Conservation (phyloP, 2,888 invertebrate species). For the Dioctria rufipes region DNA sequence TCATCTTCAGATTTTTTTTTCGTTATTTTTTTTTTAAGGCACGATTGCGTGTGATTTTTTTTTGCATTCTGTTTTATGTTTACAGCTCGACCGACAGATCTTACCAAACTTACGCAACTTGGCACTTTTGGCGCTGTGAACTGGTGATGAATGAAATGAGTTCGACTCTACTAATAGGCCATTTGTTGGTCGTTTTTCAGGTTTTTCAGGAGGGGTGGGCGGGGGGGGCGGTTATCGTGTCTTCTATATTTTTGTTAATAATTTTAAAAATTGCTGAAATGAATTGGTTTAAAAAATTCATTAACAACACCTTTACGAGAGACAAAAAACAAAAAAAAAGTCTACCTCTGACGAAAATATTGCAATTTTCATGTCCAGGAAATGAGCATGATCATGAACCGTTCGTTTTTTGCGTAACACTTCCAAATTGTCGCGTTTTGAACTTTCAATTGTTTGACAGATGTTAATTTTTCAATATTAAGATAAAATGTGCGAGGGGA, state of each 20-base stretch:
- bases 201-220: background rate
- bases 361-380: background rate
- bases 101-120: background rate
- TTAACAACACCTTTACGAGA: no score
- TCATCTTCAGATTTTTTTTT: background rate
- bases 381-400: slow-evolving; percentile 2
- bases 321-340: no score
- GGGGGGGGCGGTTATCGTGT: background rate
- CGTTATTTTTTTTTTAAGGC: background rate
- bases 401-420: background rate
- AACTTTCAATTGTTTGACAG: slow-evolving; percentile 34
- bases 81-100: background rate
- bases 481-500: slow-evolving; percentile 14
- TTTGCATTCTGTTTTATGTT: background rate
- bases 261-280: no score
- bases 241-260: no score
- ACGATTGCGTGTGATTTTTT: background rate
- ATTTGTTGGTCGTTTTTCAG: background rate
- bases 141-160: background rate
- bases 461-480: slow-evolving; percentile 28
- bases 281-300: no score
- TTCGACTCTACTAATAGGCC: background rate
- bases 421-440: background rate
- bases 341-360: background rate
- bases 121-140: background rate